These are phyloP conservation scores for Galerucella pusilla DNA, from an alignment of 2,888 invertebrate genomes.

Conservation along the genomic window DNA sequence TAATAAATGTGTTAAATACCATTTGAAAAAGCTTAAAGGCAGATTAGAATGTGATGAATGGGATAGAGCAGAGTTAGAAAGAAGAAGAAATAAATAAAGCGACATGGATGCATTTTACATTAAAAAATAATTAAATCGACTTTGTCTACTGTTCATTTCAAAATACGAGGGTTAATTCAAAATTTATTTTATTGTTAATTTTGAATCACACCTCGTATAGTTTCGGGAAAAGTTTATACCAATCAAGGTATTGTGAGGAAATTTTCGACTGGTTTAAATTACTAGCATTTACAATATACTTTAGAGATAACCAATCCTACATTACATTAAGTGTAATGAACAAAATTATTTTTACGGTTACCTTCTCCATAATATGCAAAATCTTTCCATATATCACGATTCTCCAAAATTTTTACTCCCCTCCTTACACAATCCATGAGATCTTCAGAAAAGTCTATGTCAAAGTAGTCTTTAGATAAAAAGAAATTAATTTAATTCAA, in stretches of 20 bases:
- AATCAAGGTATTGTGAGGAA: too few relatives aligned
- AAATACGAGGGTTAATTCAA: too few relatives aligned
- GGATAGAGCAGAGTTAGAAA: conserved; percentile 9
- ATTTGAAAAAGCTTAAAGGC: conserved; percentile 3
- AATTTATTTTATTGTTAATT: too few relatives aligned
- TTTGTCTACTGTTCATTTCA: too few relatives aligned
- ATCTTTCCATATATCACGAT: conserved; percentile 45
- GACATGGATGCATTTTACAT: conserved; percentile 37
- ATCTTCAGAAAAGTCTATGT: conserved; percentile 39
- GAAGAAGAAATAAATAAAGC: background rate
- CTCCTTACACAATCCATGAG: conserved; percentile 40
- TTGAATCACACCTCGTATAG: too few relatives aligned
- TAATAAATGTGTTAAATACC: conserved; percentile 25
- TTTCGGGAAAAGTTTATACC: too few relatives aligned
- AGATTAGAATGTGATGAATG: conserved; percentile 2
- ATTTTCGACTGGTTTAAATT: too few relatives aligned
- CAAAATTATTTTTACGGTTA: conserved; percentile 5
- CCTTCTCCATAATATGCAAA: conserved; percentile 32
- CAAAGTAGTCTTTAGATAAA: conserved; percentile 40
- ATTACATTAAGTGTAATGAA: too few relatives aligned
- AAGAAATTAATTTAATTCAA: conserved; percentile 17
- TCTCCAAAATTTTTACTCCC: conserved; percentile 43
- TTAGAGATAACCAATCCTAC: too few relatives aligned
- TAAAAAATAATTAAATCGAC: background rate
- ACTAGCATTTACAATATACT: too few relatives aligned